Conservation (phyloP, 30 jellyfish, hydroid and myxozoan species). For the Turritopsis rubra region DNA sequence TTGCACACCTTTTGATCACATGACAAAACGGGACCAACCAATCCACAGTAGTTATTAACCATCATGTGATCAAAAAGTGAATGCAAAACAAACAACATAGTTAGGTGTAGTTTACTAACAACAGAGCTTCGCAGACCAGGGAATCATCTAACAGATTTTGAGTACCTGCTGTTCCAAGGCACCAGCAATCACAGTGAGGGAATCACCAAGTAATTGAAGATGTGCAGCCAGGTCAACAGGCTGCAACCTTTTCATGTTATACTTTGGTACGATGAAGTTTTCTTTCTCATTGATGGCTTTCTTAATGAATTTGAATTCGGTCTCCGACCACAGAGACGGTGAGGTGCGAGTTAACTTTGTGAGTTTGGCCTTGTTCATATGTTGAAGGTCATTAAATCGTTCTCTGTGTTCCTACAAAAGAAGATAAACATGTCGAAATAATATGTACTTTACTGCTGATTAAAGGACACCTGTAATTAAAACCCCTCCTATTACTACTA, state of each 20-base stretch:
- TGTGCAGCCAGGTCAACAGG: constrained; percentile 85
- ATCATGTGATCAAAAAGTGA: too few species aligned
- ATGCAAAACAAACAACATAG: too few species aligned
- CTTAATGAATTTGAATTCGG: constrained; percentile 22
- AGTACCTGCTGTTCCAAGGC: constrained; percentile 71
- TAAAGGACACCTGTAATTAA: too few species aligned
- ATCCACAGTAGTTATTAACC: too few species aligned
- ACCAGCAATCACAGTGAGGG: constrained; percentile 55
- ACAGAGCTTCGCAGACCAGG: too few species aligned
- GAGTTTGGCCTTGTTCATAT: neutral
- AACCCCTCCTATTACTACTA: too few species aligned
- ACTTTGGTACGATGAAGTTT: constrained; percentile 11
- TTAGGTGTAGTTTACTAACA: too few species aligned
- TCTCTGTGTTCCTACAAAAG: constrained; percentile 26
- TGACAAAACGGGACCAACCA: too few species aligned
- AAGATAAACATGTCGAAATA: neutral
- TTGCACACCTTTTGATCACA: too few species aligned
- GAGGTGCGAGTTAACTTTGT: constrained; percentile 12
- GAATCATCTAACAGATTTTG: neutral
- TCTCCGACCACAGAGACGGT: constrained; percentile 23
- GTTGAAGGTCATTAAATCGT: constrained; percentile 16
- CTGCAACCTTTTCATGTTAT: constrained; percentile 28
- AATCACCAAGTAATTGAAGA: constrained; percentile 70
- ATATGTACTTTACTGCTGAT: too few species aligned
- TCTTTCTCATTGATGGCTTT: constrained; percentile 23